Conservation (phyloP, 2,888 invertebrate species). For the Cerastis leucographa region DNA sequence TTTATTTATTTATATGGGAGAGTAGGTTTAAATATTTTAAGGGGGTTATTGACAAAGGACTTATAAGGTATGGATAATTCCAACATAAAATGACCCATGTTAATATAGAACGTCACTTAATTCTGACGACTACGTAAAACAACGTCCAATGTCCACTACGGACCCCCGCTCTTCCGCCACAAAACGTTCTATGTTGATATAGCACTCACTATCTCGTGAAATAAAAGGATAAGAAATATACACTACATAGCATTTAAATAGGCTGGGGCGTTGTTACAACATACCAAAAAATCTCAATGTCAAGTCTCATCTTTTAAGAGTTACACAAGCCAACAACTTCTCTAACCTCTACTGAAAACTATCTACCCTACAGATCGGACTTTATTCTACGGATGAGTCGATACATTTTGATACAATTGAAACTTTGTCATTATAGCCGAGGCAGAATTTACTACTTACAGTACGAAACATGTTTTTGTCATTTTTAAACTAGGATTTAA, state of each 20-base stretch:
- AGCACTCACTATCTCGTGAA: slow-evolving; percentile 21
- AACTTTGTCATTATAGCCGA: no score
- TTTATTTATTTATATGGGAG: slow-evolving; percentile 6
- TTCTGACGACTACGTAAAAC: slow-evolving; percentile 24
- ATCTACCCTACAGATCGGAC: slow-evolving; percentile 8
- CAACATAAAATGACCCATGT: slow-evolving; percentile 6
- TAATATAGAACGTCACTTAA: slow-evolving; percentile 10
- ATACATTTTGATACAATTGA: no score
- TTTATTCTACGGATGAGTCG: no score
- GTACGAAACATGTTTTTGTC: no score
- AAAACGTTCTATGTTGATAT: slow-evolving; percentile 27
- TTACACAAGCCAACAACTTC: slow-evolving; percentile 39
- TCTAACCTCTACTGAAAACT: slow-evolving; percentile 11
- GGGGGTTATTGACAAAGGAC: slow-evolving; percentile 27
- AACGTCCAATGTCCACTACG: slow-evolving; percentile 33
- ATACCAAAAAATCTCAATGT: slow-evolving; percentile 45
- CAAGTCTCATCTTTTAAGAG: slow-evolving; percentile 38
- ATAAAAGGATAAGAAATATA: slow-evolving; percentile 29
- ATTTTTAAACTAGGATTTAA: no score
- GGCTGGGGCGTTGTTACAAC: slow-evolving; percentile 21
- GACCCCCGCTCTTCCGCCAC: slow-evolving; percentile 9
- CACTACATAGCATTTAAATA: slow-evolving; percentile 17
- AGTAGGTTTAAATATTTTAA: slow-evolving; percentile 19
- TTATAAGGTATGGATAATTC: neutral
- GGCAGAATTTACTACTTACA: no score